Percentiles rank a stretch among this genome's conserved stretches.
phyloP scores from a whole-genome alignment of 2,113 vertebrate species.

The Gasterosteus aculeatus region DNA sequence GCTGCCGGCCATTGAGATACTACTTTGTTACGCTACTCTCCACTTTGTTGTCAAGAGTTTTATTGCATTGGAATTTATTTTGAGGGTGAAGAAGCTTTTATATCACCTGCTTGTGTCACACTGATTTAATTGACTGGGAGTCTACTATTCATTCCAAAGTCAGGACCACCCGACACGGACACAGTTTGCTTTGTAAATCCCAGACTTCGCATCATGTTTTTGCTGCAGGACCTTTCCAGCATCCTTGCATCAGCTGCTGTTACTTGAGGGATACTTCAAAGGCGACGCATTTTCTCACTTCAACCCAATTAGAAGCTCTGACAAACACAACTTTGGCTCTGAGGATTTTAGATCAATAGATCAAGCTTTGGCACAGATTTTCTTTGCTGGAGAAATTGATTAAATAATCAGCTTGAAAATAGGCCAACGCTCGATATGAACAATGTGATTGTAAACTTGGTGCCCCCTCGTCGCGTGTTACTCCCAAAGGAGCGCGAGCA shows the following conservation, averaged over 20 bases:
- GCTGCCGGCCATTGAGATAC: background rate
- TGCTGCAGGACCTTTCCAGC: constrained; percentile 1
- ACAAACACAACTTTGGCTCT: constrained; percentile 54
- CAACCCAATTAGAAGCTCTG: constrained; percentile 63
- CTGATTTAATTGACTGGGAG: constrained; percentile 2
- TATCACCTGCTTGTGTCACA: background rate
- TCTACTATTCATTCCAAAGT: constrained; percentile 1
- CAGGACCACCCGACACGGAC: background rate
- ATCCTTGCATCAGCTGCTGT: constrained; percentile 3
- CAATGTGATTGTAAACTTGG: constrained; percentile 27
- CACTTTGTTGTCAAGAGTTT: background rate
- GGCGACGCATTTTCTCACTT: constrained; percentile 38
- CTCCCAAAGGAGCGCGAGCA: background rate
- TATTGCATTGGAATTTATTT: background rate
- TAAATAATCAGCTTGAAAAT: constrained; percentile 39
- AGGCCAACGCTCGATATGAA: constrained; percentile 25
- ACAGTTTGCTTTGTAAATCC: constrained; percentile 16
- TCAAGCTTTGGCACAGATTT: constrained; percentile 44
- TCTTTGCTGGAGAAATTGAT: constrained; percentile 39
- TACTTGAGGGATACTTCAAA: constrained; percentile 59
- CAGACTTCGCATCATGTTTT: constrained; percentile 12
- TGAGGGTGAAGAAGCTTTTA: background rate
- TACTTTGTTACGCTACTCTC: background rate
- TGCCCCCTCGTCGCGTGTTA: background rate
- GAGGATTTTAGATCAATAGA: constrained; percentile 53